Evolutionary conservation across 2,888 invertebrate genomes (phyloP).

Genomic region (Eilema caniola): DNA sequence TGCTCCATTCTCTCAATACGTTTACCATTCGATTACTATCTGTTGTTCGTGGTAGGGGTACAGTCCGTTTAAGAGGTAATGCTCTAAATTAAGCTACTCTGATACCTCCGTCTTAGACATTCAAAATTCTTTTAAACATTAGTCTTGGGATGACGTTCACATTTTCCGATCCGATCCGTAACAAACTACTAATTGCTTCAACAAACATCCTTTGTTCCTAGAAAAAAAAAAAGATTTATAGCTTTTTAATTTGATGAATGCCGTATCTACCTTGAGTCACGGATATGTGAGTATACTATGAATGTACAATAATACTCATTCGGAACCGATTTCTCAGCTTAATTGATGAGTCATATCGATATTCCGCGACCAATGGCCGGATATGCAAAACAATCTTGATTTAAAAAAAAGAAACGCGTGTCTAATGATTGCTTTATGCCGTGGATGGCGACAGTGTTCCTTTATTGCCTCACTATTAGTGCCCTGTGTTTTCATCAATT

Average conservation of each 20-base stretch:
- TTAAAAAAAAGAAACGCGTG: background rate
- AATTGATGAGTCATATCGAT: conserved; percentile 11
- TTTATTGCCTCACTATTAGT: background rate
- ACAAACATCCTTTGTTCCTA: background rate
- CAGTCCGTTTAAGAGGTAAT: too few relatives aligned
- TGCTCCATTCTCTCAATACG: too few relatives aligned
- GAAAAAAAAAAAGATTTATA: background rate
- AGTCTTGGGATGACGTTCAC: too few relatives aligned
- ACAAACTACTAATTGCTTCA: too few relatives aligned
- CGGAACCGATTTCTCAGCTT: conserved; percentile 4
- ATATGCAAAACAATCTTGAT: background rate
- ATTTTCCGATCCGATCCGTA: too few relatives aligned
- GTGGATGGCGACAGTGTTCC: background rate
- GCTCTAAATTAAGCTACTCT: too few relatives aligned
- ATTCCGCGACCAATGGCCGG: conserved; percentile 2
- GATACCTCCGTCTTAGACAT: too few relatives aligned
- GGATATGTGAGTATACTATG: background rate
- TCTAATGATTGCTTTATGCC: background rate
- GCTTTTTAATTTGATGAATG: background rate
- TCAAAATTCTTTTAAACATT: too few relatives aligned
- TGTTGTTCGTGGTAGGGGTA: too few relatives aligned
- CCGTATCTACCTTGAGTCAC: background rate
- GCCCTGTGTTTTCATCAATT: too few relatives aligned
- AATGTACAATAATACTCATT: background rate
- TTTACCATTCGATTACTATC: too few relatives aligned